Evolutionary conservation across 2,888 invertebrate genomes (phyloP).

Genomic region (Drosophila fungiperda): DNA sequence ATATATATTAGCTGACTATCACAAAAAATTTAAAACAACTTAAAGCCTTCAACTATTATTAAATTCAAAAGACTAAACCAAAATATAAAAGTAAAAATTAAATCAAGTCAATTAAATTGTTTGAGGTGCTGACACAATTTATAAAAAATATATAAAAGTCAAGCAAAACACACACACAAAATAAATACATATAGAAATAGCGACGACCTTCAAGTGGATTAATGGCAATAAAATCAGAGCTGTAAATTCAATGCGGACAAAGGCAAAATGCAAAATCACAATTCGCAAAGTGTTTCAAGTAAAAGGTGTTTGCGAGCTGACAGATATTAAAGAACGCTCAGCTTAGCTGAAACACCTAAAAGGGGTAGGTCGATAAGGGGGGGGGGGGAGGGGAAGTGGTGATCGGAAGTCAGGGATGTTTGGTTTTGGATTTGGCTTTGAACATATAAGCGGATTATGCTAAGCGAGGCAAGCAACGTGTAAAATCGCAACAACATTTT

Average conservation of each 20-base stretch:
- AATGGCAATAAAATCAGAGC: slow-evolving; percentile 40
- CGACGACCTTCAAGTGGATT: slow-evolving; percentile 61
- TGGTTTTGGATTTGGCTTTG: slow-evolving; percentile 37
- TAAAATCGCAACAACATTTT: slow-evolving; percentile 15
- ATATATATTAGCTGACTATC: neutral
- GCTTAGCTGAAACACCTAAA: slow-evolving; percentile 22
- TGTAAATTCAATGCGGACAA: slow-evolving; percentile 13
- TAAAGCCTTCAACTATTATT: neutral
- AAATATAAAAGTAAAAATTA: neutral
- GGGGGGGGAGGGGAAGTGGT: neutral
- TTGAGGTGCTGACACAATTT: neutral
- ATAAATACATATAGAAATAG: slow-evolving; percentile 21
- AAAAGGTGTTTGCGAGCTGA: slow-evolving; percentile 52
- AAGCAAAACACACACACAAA: slow-evolving; percentile 19
- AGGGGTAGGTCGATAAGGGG: neutral
- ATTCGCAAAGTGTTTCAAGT: slow-evolving; percentile 44
- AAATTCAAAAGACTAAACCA: neutral
- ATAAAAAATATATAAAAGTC: slow-evolving; percentile 20
- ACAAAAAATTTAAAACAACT: neutral
- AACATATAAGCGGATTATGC: slow-evolving; percentile 63
- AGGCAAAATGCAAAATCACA: slow-evolving; percentile 15
- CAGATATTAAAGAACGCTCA: slow-evolving; percentile 36
- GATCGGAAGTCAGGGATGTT: slow-evolving; percentile 28
- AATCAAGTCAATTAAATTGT: neutral
- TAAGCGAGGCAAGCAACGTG: slow-evolving; percentile 14